A percentile compares a stretch with the other conserved stretches of the same genome.
Conservation (phyloP, 2,797 vertebrate genomes). For the Poeciliopsis turneri region DNA sequence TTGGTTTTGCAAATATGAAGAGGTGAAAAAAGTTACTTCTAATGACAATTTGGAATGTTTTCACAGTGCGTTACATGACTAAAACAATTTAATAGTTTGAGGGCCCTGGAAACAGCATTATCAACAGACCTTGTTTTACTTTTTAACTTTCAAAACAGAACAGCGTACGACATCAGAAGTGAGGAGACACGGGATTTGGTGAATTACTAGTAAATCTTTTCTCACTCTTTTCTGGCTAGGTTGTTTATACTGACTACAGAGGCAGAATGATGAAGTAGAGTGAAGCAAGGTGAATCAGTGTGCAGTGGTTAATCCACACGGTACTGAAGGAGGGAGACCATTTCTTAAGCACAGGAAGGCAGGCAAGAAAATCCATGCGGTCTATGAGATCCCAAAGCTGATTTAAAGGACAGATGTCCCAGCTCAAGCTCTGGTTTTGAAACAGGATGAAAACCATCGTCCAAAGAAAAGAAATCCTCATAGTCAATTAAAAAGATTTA, state of each 20-base stretch:
- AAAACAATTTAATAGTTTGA: constrained; percentile 44
- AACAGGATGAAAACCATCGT: constrained; percentile 84
- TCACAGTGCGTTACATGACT: neutral
- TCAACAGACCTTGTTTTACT: constrained; percentile 87
- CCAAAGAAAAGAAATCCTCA: constrained; percentile 87
- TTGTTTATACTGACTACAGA: constrained; percentile 99
- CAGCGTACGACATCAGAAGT: constrained; percentile 93
- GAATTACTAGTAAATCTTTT: constrained; percentile 99
- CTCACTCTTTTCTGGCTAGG: constrained; percentile 99
- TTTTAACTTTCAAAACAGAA: constrained; percentile 92
- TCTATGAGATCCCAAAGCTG: constrained; percentile 93
- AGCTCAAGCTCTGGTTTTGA: constrained; percentile 89
- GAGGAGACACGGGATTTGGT: constrained; percentile 95
- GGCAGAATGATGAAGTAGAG: constrained; percentile 88
- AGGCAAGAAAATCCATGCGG: constrained; percentile 95
- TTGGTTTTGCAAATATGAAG: neutral
- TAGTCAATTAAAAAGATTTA: constrained; percentile 87
- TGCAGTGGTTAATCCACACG: constrained; percentile 97
- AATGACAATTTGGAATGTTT: neutral
- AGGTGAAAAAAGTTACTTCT: neutral
- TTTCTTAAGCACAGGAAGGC: constrained; percentile 94
- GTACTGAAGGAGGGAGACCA: constrained; percentile 97
- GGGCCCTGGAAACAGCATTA: constrained; percentile 89
- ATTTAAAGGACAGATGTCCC: constrained; percentile 95
- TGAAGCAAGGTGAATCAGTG: constrained; percentile 84